Evolutionary conservation across 2,797 vertebrate species (phyloP).

Genomic region (Scolopax bukidnonensis): DNA sequence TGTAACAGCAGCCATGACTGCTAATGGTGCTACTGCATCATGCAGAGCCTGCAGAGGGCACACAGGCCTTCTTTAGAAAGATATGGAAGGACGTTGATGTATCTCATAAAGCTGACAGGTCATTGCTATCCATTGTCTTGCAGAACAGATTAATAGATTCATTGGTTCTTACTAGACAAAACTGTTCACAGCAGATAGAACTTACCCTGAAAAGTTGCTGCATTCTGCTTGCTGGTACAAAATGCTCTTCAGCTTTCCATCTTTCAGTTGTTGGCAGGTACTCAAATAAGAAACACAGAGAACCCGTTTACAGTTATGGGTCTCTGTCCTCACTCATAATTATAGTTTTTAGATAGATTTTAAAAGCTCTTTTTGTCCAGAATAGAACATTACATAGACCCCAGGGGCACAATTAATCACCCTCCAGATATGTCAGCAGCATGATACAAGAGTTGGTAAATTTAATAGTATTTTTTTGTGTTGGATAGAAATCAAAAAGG

Average conservation of each 20-base stretch:
- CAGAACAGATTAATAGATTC: constrained; percentile 51
- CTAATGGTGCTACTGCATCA: constrained; percentile 17
- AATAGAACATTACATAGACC: constrained; percentile 45
- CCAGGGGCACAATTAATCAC: constrained; percentile 55
- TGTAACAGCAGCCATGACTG: neutral
- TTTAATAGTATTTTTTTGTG: constrained; percentile 50
- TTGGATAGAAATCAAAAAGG: constrained; percentile 50
- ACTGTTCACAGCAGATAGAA: constrained; percentile 45
- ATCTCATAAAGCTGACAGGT: constrained; percentile 30
- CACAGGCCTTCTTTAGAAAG: neutral
- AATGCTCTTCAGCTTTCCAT: constrained; percentile 37
- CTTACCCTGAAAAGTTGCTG: constrained; percentile 41
- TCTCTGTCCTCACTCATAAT: constrained; percentile 63
- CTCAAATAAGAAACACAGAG: constrained; percentile 61
- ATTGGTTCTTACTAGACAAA: constrained; percentile 54
- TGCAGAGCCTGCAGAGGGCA: neutral
- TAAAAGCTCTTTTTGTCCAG: constrained; percentile 65
- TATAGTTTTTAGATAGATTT: constrained; percentile 57
- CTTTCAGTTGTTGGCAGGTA: constrained; percentile 55
- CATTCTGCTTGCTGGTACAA: constrained; percentile 63
- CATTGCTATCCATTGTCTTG: constrained; percentile 15
- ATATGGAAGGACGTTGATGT: neutral
- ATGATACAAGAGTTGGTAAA: constrained; percentile 53
- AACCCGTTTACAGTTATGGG: neutral
- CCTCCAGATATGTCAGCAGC: constrained; percentile 43